These are phyloP conservation scores for Ammodytes marinus DNA, from an alignment of 2,113 vertebrate genomes.

Conservation along the genomic window DNA sequence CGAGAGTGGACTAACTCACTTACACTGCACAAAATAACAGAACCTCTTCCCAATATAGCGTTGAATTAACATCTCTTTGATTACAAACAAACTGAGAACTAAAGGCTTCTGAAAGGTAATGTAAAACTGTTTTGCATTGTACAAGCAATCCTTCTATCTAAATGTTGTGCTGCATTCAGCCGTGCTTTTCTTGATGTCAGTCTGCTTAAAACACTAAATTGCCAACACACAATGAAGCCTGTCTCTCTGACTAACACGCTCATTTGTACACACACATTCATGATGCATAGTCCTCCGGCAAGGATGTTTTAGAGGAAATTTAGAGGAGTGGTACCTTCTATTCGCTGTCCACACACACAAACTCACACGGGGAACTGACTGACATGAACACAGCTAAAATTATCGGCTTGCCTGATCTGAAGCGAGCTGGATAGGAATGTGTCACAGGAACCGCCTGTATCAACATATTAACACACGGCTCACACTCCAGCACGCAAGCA, in stretches of 20 bases:
- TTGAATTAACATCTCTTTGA: not conserved
- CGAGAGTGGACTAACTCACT: not conserved
- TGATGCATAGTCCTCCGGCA: slow-evolving; percentile 18
- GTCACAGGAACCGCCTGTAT: slow-evolving; percentile 65
- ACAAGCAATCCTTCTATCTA: not conserved
- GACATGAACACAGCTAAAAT: slow-evolving; percentile 59
- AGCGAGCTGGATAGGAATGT: slow-evolving; percentile 63
- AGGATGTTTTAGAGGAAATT: slow-evolving; percentile 18
- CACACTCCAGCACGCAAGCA: slow-evolving; percentile 18
- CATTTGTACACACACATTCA: slow-evolving; percentile 12
- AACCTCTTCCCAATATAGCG: not conserved
- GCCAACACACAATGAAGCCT: not conserved
- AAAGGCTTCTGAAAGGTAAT: not conserved
- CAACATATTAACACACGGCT: slow-evolving; percentile 64
- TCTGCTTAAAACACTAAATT: slow-evolving; percentile 1
- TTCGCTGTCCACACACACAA: slow-evolving; percentile 29
- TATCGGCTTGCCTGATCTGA: slow-evolving; percentile 58
- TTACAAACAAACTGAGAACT: not conserved
- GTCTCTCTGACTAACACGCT: slow-evolving; percentile 35
- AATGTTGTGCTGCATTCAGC: not conserved
- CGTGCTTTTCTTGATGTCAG: not conserved
- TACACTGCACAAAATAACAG: slow-evolving; percentile 7
- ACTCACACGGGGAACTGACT: slow-evolving; percentile 2
- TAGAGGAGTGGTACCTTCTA: slow-evolving; percentile 13
- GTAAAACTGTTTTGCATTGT: not conserved